A percentile compares a stretch with the other conserved stretches of the same genome.
Conservation (phyloP, 2,113 vertebrate genomes). For the Toxotes jaculatrix region DNA sequence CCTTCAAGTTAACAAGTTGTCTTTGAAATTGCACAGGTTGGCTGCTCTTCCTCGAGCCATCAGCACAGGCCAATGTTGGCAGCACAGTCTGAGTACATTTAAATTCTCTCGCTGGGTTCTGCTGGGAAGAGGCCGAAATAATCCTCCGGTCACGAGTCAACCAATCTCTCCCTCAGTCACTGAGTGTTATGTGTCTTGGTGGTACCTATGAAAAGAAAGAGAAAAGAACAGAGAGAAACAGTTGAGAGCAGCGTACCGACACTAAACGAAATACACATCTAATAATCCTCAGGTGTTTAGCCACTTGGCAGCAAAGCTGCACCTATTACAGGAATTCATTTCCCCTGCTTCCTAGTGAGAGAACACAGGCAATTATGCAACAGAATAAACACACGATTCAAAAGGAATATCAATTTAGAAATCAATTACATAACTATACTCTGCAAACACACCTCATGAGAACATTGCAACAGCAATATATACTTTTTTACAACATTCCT, state of each 20-base stretch:
- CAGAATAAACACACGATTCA: neutral
- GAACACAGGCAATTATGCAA: neutral
- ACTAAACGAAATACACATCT: slow-evolving; percentile 5
- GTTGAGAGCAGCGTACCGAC: neutral
- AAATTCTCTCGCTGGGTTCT: slow-evolving; percentile 33
- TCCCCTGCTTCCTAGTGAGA: neutral
- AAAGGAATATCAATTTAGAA: neutral
- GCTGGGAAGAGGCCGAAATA: slow-evolving; percentile 44
- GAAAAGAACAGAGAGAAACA: neutral
- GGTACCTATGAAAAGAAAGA: slow-evolving; percentile 72
- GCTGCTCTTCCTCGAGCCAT: slow-evolving; percentile 39
- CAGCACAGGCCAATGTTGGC: slow-evolving; percentile 28
- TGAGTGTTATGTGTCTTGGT: slow-evolving; percentile 80
- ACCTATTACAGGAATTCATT: slow-evolving; percentile 33
- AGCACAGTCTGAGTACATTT: slow-evolving; percentile 38
- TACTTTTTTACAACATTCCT: neutral
- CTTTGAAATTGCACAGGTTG: slow-evolving; percentile 73
- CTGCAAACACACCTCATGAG: neutral
- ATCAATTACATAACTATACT: neutral
- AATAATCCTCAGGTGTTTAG: neutral
- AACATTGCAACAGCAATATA: neutral
- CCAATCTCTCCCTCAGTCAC: slow-evolving; percentile 54
- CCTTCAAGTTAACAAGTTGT: slow-evolving; percentile 69
- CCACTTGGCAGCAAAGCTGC: neutral
- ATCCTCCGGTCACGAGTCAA: slow-evolving; percentile 68